A percentile compares a stretch with the other conserved stretches of the same genome.
These are phyloP conservation scores for Dynastes hyllus DNA, from an alignment of 2,888 invertebrate species.

Conservation along the genomic window DNA sequence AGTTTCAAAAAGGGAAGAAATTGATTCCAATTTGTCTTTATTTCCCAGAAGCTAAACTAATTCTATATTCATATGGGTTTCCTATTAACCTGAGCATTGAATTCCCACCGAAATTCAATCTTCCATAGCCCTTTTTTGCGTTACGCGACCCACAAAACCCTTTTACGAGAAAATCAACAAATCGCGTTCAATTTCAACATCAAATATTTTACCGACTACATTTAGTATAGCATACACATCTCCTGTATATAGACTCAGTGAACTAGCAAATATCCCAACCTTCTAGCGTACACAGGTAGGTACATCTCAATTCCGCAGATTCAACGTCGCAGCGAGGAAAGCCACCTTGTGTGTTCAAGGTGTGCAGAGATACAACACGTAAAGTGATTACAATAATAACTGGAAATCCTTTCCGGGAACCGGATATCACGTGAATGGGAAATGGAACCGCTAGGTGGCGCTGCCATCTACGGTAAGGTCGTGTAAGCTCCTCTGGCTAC, in stretches of 20 bases:
- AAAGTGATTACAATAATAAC: constrained; percentile 33
- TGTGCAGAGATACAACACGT: background rate
- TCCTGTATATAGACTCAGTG: background rate
- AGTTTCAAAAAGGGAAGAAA: too few relatives aligned
- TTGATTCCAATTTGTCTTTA: too few relatives aligned
- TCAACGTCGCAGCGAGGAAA: background rate
- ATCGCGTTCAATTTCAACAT: constrained; percentile 7
- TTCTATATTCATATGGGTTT: too few relatives aligned
- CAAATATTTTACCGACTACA: background rate
- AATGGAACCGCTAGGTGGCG: too few relatives aligned
- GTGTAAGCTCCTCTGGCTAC: too few relatives aligned
- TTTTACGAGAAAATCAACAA: background rate
- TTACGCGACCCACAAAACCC: background rate
- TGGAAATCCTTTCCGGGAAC: background rate
- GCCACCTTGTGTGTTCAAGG: background rate
- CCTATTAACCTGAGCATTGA: background rate
- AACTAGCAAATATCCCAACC: background rate
- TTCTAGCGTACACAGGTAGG: background rate
- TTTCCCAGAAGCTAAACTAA: too few relatives aligned
- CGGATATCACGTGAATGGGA: constrained; percentile 12
- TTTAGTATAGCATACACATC: background rate
- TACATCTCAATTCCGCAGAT: background rate
- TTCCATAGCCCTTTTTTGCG: background rate
- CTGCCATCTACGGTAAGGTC: background rate
- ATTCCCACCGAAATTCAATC: background rate